These are phyloP conservation scores for Halichoeres trimaculatus DNA, from an alignment of 2,113 vertebrate genomes.

Conservation along the genomic window DNA sequence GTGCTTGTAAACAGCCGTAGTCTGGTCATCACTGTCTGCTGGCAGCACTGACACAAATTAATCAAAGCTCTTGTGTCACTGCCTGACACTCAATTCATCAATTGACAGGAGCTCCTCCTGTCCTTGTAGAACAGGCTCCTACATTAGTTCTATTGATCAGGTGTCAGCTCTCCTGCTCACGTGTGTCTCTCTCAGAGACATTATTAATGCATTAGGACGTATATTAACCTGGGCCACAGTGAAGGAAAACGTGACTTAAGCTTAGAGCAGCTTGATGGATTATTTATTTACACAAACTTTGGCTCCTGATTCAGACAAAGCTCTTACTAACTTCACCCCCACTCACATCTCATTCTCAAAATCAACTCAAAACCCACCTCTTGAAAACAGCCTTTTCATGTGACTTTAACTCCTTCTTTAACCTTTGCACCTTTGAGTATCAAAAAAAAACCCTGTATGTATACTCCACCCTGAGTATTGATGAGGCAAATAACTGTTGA, in stretches of 20 bases:
- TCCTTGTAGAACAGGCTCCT: conserved; percentile 13
- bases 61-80: neutral
- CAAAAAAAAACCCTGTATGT: too few species aligned
- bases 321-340: too few species aligned
- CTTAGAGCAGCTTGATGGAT: neutral
- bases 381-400: too few species aligned
- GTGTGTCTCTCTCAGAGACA: conserved; percentile 26
- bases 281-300: neutral
- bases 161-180: conserved; percentile 8
- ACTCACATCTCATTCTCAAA: too few species aligned
- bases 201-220: neutral
- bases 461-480: too few species aligned
- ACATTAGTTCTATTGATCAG: conserved; percentile 43
- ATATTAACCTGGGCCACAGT: neutral
- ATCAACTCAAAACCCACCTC: too few species aligned
- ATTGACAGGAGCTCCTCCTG: neutral
- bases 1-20: neutral
- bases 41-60: conserved; percentile 11
- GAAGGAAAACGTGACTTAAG: too few species aligned
- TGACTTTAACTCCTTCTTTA: too few species aligned
- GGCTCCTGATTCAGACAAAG: too few species aligned
- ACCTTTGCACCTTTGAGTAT: too few species aligned
- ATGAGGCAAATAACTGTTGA: too few species aligned
- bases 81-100: conserved; percentile 23
- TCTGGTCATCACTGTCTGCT: neutral